Evolutionary conservation across 92 coral and sea anemone species (phyloP).

Genomic region (Montipora capitata): DNA sequence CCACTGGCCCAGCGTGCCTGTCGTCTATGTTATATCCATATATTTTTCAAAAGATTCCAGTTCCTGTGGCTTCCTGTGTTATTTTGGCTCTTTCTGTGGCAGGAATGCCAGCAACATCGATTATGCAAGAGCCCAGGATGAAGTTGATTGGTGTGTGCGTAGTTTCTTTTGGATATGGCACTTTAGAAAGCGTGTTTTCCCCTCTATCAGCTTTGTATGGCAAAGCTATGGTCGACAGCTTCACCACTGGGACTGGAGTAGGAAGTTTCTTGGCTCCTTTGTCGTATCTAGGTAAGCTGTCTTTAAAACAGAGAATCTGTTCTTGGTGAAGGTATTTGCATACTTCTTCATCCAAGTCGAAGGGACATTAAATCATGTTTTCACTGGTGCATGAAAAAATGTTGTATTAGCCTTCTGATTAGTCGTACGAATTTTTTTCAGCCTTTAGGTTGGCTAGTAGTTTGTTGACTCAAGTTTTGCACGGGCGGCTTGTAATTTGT

Average conservation of each 20-base stretch:
- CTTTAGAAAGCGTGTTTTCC: not conserved
- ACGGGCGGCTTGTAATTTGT: too few species aligned
- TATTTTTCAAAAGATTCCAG: conserved; percentile 5
- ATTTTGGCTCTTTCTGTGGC: not conserved
- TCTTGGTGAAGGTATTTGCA: too few species aligned
- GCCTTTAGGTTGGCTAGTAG: too few species aligned
- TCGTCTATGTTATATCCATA: not conserved
- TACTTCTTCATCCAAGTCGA: too few species aligned
- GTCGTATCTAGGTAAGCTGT: not conserved
- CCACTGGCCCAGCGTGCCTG: conserved; percentile 15
- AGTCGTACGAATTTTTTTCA: too few species aligned
- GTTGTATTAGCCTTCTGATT: too few species aligned
- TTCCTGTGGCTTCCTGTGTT: conserved; percentile 5
- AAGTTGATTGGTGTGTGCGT: conserved; percentile 15
- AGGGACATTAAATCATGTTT: too few species aligned
- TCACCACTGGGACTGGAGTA: not conserved
- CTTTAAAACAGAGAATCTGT: too few species aligned
- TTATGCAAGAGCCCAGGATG: not conserved
- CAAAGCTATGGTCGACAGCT: not conserved
- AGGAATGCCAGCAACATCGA: conserved; percentile 2
- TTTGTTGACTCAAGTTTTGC: too few species aligned
- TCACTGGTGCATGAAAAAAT: too few species aligned
- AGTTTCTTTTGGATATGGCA: conserved; percentile 31
- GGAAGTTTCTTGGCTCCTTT: not conserved
- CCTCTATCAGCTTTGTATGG: conserved; percentile 18